These are phyloP conservation scores for Papilio elwesi DNA, from an alignment of 2,888 invertebrate genomes.

Conservation along the genomic window DNA sequence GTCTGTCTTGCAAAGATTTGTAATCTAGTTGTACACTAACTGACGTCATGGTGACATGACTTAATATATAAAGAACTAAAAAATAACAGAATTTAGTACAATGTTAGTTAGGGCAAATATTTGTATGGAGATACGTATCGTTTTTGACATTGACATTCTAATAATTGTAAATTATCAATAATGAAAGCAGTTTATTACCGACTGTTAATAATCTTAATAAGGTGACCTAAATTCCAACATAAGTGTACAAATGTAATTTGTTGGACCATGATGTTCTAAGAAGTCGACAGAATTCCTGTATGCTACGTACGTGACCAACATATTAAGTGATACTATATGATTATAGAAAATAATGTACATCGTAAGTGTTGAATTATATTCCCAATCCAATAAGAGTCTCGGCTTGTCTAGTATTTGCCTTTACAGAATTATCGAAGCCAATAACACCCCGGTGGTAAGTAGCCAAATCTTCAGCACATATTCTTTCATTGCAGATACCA, in stretches of 20 bases:
- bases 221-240: constrained; percentile 29
- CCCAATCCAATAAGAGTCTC: too few species aligned
- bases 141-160: not conserved
- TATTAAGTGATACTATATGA: not conserved
- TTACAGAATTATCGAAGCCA: too few species aligned
- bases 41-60: too few species aligned
- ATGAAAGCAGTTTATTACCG: constrained; percentile 2
- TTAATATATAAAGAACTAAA: too few species aligned
- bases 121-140: not conserved
- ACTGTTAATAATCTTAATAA: constrained; percentile 15
- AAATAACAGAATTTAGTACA: not conserved
- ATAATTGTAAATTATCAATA: not conserved
- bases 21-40: too few species aligned
- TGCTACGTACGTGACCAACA: constrained; percentile 25
- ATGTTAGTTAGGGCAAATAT: not conserved
- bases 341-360: too few species aligned
- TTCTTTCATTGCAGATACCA: too few species aligned
- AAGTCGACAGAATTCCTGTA: constrained; percentile 25
- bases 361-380: too few species aligned
- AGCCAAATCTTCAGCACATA: too few species aligned
- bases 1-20: too few species aligned
- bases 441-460: too few species aligned
- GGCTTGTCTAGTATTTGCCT: too few species aligned
- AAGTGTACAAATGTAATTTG: constrained; percentile 33
- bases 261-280: constrained; percentile 17